Evolutionary conservation across 2,797 vertebrate genomes (phyloP), one percentile per base, ranked within the genome.

Genomic region (Falco cherrug): DNA sequence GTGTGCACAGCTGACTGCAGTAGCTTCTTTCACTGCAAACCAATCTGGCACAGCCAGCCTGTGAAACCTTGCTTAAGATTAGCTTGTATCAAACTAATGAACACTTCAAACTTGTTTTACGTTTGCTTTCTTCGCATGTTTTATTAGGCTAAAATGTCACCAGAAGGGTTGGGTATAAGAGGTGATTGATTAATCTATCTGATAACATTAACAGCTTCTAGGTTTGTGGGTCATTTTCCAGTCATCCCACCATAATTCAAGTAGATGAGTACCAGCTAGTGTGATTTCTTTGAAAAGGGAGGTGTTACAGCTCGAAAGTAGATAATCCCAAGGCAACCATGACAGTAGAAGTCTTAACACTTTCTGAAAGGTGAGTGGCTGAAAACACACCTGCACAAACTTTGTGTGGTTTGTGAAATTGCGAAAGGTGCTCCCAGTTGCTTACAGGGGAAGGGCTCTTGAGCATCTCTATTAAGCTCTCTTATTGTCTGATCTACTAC

Each of bases 1-100:
- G 43, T 84, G 64, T 85, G 83, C 83, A 71, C 53, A 70, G 84
- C 75, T 97, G 71, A 83, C 75, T 95, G 93, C 63, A 84, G 91
- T 60, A 56, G 74, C 26, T 85, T 90, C 26, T 84, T 91, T 91
- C 71, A n/a, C 29, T 91, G 88, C 71, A 90, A 70, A 89, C 68
- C 70, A 64, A 1, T 74, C 83, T 92, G 91, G 60, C 80, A 84
- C 54, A 71, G 50, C 31, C 61, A 57, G 68, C n/a, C 54, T 79
- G 1, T 69, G 78, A 76, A 79, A 48, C 22, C 33, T n/a, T 90
- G 59, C n/a, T 89, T 4, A 67, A 74, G 70, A 76, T 89, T 31
- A 89, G 31, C 50, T 78, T 83, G 25, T 77, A 57, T 53, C n/a
- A 35, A 82, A 43, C 43, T 82, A 74, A 67, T 53, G 61, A 84